Conservation (phyloP, 2,113 vertebrate genomes). For the Gobiocypris rarus region DNA sequence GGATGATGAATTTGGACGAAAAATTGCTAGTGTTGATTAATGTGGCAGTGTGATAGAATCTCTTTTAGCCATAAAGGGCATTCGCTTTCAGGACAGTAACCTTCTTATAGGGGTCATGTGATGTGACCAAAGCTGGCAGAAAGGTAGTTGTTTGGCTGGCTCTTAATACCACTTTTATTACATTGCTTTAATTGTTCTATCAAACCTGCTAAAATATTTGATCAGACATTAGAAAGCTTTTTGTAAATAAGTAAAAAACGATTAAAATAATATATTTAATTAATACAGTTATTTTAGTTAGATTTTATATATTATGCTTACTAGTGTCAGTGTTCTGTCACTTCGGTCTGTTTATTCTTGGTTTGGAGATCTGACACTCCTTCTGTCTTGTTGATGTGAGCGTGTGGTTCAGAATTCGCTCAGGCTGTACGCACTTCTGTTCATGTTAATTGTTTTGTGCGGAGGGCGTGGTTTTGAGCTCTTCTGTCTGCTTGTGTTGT, state of each 20-base stretch:
- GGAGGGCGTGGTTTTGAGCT: too few species aligned
- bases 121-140: not conserved
- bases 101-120: conserved; percentile 1
- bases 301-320: too few species aligned
- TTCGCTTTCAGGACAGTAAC: conserved; percentile 30
- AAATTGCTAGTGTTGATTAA: conserved; percentile 9
- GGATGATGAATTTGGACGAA: not conserved
- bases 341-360: too few species aligned
- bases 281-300: too few species aligned
- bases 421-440: too few species aligned
- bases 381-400: too few species aligned
- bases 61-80: conserved; percentile 25
- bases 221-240: not conserved
- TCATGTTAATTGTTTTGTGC: too few species aligned
- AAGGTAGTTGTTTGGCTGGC: not conserved
- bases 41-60: conserved; percentile 12
- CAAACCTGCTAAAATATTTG: not conserved
- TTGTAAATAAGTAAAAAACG: too few species aligned
- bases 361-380: too few species aligned
- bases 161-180: not conserved
- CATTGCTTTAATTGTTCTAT: not conserved
- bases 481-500: too few species aligned
- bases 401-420: too few species aligned
- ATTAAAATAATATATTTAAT: not conserved
- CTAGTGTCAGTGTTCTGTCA: too few species aligned